Evolutionary conservation across 2,888 invertebrate species (phyloP), one percentile per base, ranked within the genome.

Genomic region (Acholoe squamosa): DNA sequence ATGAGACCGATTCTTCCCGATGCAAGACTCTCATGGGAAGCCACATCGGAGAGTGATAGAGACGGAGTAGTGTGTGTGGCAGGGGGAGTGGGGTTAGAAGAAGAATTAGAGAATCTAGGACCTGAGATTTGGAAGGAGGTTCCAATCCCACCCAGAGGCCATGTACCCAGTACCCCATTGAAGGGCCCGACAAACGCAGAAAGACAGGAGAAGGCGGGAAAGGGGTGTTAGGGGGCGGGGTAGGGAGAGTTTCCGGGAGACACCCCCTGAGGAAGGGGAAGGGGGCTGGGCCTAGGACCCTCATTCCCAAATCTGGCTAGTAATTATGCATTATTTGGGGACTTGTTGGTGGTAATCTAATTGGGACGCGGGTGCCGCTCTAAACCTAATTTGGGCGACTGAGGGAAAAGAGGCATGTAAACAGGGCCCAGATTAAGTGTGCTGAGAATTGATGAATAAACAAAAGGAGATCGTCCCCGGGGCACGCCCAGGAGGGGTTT

Each of bases 321-420:
- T 80, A 80, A 34, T 80, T 80, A 43, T 80, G 80, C 80, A 80
- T 80, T 80, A 80, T 80, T 80, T 33, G 80, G 80, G 16, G 22
- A 80, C 80, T 80, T 80, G 80, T 80, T 80, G 80, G 33, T 3
- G 34, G 43, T 80, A 80, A 80, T 80, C 80, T 43, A 80, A 80
- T 80, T 80, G 34, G 19, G 80, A 43, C 43, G 76, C 16, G 33
- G 80, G 80, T 16, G 80, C 43, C 80, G 34, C 43, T 16, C 34
- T 25, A 80, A 80, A 80, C 80, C 80, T 80, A 80, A 80, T 86
- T 86, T 86, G 86, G 86, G 22, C 52, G 31, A 54, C 54, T 86
- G 16, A 1, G 52, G 34, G 54, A 84, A 54, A 86, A 86, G 86
- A 86, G 86, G 86, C 86, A 28, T 54, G 86, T 56, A 86, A 86